Percentiles rank a stretch among this genome's conserved stretches.
Evolutionary conservation across 1,140 invertebrate genomes (phyloP).

Genomic region (Nasonia giraulti): DNA sequence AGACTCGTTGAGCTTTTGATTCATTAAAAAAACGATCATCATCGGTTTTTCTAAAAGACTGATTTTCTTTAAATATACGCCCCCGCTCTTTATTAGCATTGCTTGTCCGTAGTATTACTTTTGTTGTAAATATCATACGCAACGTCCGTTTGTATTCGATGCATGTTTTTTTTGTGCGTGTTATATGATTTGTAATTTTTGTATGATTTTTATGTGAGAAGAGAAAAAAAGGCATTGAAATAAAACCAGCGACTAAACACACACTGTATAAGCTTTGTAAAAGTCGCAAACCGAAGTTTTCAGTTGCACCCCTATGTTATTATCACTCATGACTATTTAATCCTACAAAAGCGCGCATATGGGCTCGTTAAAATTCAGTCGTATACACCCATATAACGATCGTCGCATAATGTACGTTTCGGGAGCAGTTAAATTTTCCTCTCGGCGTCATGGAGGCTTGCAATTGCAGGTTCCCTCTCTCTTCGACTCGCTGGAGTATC

Average conservation of each 20-base stretch:
- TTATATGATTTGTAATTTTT: neutral
- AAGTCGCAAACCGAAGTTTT: no score
- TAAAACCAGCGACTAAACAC: neutral
- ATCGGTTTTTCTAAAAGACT: slow-evolving; percentile 30
- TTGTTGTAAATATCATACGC: neutral
- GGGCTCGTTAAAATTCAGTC: no score
- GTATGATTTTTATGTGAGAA: neutral
- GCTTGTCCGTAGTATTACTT: neutral
- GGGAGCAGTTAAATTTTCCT: neutral
- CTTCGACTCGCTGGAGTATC: neutral
- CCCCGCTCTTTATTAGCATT: neutral
- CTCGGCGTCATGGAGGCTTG: neutral
- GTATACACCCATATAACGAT: no score
- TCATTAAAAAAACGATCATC: slow-evolving; percentile 7
- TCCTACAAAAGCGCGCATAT: no score
- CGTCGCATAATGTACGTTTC: neutral
- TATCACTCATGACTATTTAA: no score
- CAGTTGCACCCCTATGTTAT: no score
- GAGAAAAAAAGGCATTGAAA: neutral
- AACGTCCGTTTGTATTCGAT: neutral
- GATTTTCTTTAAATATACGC: neutral
- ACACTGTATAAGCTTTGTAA: no score
- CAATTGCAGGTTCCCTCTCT: neutral
- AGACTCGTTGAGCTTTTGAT: slow-evolving; percentile 19
- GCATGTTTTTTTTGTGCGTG: neutral